Evolutionary conservation across 2,113 vertebrate genomes (phyloP).

Genomic region (Myotis lucifugus): DNA sequence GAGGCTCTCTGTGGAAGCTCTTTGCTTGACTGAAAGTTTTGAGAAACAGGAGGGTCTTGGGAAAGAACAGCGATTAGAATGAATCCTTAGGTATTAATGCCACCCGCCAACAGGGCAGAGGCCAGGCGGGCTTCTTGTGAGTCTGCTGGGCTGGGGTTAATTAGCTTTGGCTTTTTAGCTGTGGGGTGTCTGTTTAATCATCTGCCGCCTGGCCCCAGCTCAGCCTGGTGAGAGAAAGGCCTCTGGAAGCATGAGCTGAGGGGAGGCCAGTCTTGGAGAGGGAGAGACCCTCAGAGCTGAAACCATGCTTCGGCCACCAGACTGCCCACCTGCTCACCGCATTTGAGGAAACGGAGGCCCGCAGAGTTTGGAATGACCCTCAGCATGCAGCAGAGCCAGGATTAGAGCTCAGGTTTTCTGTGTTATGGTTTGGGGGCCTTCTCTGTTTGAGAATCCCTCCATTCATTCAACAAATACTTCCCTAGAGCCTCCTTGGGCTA

Average conservation of each 20-base stretch:
- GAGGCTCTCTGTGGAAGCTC: neutral
- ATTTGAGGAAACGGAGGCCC: neutral
- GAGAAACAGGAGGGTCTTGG: conserved; percentile 23
- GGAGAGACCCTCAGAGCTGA: neutral
- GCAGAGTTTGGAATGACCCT: neutral
- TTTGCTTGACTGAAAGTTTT: conserved; percentile 60
- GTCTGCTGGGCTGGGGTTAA: conserved; percentile 35
- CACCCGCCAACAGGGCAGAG: neutral
- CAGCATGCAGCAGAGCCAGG: neutral
- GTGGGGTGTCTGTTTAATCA: conserved; percentile 70
- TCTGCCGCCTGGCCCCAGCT: conserved; percentile 13
- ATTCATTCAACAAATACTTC: neutral
- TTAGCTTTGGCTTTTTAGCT: conserved; percentile 67
- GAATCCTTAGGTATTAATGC: conserved; percentile 57
- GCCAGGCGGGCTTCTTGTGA: conserved; percentile 38
- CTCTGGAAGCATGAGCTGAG: neutral
- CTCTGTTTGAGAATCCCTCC: neutral
- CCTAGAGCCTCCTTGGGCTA: neutral
- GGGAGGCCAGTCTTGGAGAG: neutral
- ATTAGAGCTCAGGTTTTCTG: neutral
- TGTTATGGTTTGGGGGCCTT: neutral
- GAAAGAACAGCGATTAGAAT: conserved; percentile 39
- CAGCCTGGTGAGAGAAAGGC: neutral
- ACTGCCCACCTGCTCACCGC: neutral
- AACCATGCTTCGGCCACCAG: neutral